Evolutionary conservation across 2,797 vertebrate species (phyloP), one percentile per base, ranked within the genome.

Genomic region (Microchirus variegatus): DNA sequence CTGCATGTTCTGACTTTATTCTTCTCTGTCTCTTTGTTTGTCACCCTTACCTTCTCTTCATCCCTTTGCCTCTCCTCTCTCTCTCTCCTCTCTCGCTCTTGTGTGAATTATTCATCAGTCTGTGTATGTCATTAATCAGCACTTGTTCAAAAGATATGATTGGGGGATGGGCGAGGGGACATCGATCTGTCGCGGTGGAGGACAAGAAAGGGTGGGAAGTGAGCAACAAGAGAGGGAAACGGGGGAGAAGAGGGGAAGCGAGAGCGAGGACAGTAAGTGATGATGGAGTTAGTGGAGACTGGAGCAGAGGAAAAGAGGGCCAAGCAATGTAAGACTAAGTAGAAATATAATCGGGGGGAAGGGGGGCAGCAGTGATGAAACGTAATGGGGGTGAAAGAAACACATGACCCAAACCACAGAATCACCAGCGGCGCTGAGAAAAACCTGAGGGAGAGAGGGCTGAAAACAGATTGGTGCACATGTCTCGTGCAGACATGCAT

Each of bases 41-140:
- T 75, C 65, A 60, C 67, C 45, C 70, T 51, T 54, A 47, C 78
- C 75, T 56, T 54, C 60, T 68, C 45, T 4, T 9, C 44, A 8
- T 51, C 55, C 44, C 74, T 37, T 53, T 42, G 14, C 43, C 47
- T 42, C 41, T 26, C 46, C 60, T 71, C 53, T 54, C 69, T 59
- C 46, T 0, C 59, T 63, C 71, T 45, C 67, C 57, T 73, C 72
- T 83, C 63, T 18, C 16, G 9, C 17, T 40, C 51, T 14, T 3
- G 11, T 54, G 75, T 94, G 90, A 94, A 94, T 93, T 87, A 94
- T 94, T 93, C 87, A 94, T 89, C 81, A 80, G 84, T 84, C 88
- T 89, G 84, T 91, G 87, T 90, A 89, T 91, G 90, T 91, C 89
- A 87, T 91, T 93, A 93, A 93, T 91, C 90, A 91, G 90, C 83